phyloP scores from a whole-genome alignment of 2,888 invertebrate genomes.

The Seira musarum region DNA sequence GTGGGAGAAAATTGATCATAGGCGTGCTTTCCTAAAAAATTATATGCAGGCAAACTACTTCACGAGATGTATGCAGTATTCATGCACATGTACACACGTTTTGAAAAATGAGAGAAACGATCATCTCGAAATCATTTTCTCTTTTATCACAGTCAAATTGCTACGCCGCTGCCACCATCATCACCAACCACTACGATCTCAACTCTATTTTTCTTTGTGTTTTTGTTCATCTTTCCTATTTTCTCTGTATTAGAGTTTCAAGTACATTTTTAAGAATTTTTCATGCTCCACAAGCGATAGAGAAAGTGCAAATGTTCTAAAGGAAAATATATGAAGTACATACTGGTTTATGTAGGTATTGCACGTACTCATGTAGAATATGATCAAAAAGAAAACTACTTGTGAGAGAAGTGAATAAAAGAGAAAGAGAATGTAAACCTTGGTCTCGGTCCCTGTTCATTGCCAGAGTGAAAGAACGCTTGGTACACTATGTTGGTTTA shows the following conservation, averaged over 20 bases:
- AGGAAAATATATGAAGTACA: slow-evolving; percentile 2
- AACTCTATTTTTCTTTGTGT: slow-evolving; percentile 43
- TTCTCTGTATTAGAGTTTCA: slow-evolving; percentile 40
- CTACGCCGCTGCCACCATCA: slow-evolving; percentile 29
- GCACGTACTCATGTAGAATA: background rate
- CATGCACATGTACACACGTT: slow-evolving; percentile 14
- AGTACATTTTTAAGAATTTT: background rate
- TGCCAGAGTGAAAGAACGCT: too few relatives aligned
- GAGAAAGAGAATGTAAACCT: background rate
- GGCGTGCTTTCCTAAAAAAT: background rate
- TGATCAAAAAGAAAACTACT: background rate
- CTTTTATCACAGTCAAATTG: slow-evolving; percentile 54
- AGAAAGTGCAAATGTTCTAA: background rate
- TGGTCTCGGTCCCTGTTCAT: background rate
- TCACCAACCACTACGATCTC: slow-evolving; percentile 10
- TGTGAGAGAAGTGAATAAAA: too few relatives aligned
- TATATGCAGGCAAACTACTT: slow-evolving; percentile 4
- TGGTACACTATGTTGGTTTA: too few relatives aligned
- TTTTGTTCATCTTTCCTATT: slow-evolving; percentile 39
- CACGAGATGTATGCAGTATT: background rate
- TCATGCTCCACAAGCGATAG: background rate
- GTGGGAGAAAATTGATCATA: background rate
- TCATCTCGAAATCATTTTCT: slow-evolving; percentile 59
- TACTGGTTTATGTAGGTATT: background rate
- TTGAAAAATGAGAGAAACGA: slow-evolving; percentile 62